Evolutionary conservation across 2,888 invertebrate species (phyloP).

Genomic region (Tenthredo amoena): DNA sequence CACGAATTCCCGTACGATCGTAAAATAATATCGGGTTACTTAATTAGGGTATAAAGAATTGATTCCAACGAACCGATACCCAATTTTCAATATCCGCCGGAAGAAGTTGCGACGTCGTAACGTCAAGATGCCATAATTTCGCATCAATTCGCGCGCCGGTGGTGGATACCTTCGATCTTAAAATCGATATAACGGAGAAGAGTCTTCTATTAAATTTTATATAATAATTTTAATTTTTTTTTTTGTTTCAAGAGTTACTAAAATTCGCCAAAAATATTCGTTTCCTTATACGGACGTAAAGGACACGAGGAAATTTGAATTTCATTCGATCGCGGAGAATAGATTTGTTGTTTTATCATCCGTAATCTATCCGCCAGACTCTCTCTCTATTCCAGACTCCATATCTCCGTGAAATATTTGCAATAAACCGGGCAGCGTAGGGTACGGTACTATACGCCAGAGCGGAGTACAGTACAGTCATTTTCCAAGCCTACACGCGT

Average conservation of each 20-base stretch:
- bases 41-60: background rate
- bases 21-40: background rate
- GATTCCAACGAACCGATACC: conserved; percentile 13
- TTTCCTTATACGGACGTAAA: background rate
- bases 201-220: background rate
- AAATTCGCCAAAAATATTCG: background rate
- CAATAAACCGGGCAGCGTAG: conserved; percentile 62
- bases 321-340: background rate
- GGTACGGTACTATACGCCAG: background rate
- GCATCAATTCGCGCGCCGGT: background rate
- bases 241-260: no score
- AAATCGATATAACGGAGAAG: background rate
- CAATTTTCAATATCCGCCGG: conserved; percentile 28
- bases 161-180: background rate
- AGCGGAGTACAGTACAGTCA: background rate
- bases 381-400: background rate
- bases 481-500: conserved; percentile 67
- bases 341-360: background rate
- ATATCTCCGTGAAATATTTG: conserved; percentile 58
- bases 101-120: conserved; percentile 5
- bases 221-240: background rate
- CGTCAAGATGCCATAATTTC: conserved; percentile 25
- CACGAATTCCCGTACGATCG: background rate
- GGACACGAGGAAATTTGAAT: background rate
- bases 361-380: background rate